These are phyloP conservation scores for Etheostoma spectabile DNA, from an alignment of 2,113 vertebrate genomes.

Conservation along the genomic window DNA sequence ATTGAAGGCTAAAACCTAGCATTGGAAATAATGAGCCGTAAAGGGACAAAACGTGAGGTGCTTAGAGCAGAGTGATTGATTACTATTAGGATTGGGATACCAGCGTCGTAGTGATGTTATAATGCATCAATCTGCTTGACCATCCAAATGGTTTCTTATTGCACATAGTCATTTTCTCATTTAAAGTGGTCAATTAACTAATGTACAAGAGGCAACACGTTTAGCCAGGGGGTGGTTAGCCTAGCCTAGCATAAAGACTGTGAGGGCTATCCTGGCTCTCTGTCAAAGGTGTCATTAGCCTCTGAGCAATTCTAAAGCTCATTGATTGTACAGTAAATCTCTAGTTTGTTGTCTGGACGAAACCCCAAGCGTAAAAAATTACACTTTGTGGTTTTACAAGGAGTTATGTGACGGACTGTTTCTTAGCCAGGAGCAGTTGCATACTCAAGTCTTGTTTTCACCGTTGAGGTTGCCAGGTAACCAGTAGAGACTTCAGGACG, in stretches of 20 bases:
- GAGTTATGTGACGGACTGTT: neutral
- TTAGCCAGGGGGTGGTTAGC: neutral
- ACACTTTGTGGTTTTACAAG: neutral
- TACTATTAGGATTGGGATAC: neutral
- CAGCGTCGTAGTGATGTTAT: neutral
- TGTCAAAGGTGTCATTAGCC: neutral
- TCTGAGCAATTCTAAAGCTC: neutral
- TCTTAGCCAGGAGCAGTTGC: neutral
- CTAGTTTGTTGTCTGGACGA: neutral
- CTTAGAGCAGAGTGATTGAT: neutral
- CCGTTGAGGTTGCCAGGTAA: neutral
- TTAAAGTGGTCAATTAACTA: neutral
- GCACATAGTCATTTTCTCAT: neutral
- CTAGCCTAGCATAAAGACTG: neutral
- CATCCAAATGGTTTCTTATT: neutral
- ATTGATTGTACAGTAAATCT: neutral
- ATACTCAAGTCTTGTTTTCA: neutral
- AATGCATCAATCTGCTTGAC: neutral
- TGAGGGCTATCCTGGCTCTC: neutral
- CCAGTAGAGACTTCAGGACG: conserved; percentile 8
- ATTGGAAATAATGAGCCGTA: conserved; percentile 4
- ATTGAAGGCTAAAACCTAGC: neutral
- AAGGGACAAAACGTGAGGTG: neutral
- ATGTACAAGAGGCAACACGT: neutral
- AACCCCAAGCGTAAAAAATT: neutral